phyloP scores from a whole-genome alignment of 2,888 invertebrate genomes.

The Watsonalla cultraria region DNA sequence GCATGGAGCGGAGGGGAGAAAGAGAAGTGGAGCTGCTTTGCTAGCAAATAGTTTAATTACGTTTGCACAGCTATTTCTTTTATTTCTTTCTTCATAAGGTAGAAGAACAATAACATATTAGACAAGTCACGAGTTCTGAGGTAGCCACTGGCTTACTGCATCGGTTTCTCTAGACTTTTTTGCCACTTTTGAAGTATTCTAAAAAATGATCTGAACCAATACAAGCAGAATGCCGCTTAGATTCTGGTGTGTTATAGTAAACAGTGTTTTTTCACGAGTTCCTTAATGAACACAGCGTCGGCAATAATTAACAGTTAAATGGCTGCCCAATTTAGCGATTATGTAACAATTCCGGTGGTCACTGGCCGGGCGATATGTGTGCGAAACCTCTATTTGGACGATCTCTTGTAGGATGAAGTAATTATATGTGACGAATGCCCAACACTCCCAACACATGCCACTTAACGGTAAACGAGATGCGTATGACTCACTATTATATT shows the following conservation, averaged over 20 bases:
- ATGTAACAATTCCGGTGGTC: slow-evolving; percentile 66
- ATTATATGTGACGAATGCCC: slow-evolving; percentile 17
- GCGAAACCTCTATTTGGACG: slow-evolving; percentile 37
- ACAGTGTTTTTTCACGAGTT: slow-evolving; percentile 39
- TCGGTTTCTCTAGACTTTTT: too few species aligned
- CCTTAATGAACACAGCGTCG: slow-evolving; percentile 46
- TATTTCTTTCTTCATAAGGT: too few species aligned
- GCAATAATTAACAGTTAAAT: slow-evolving; percentile 62
- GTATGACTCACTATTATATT: background rate
- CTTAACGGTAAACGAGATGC: background rate
- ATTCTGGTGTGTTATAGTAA: slow-evolving; percentile 32
- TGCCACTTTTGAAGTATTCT: background rate
- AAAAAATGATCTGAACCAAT: slow-evolving; percentile 32
- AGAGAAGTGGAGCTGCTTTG: too few species aligned
- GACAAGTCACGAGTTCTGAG: too few species aligned
- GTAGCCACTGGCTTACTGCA: too few species aligned
- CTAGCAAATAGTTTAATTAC: too few species aligned
- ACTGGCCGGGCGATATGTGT: slow-evolving; percentile 31
- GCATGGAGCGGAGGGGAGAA: too few species aligned
- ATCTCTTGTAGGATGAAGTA: slow-evolving; percentile 30
- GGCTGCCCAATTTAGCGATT: slow-evolving; percentile 65
- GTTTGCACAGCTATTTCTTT: too few species aligned
- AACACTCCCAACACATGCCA: background rate
- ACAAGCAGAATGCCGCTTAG: slow-evolving; percentile 37
- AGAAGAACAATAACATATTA: too few species aligned